Evolutionary conservation across 2,113 vertebrate genomes (phyloP).

Genomic region (Myanophis thanlyinensis): DNA sequence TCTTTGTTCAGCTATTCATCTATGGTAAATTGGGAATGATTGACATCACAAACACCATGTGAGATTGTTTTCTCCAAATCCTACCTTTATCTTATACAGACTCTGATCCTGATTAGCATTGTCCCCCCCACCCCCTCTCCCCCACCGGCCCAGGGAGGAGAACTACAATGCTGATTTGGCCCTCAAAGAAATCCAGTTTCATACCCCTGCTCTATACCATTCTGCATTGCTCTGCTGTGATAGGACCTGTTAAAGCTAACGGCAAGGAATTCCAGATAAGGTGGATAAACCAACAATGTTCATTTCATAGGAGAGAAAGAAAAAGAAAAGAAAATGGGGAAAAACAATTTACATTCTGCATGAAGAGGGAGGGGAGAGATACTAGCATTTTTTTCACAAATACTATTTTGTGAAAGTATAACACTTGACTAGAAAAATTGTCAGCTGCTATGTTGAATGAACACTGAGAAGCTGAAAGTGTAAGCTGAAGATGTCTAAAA

Average conservation of each 20-base stretch:
- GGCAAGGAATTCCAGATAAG: background rate
- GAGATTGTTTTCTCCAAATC: background rate
- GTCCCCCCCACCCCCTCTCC: too few species aligned
- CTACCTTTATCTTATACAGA: background rate
- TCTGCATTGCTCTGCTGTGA: background rate
- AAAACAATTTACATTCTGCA: background rate
- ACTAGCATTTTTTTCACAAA: background rate
- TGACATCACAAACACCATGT: background rate
- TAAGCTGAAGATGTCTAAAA: background rate
- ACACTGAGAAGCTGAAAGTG: background rate
- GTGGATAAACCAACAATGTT: background rate
- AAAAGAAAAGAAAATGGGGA: background rate
- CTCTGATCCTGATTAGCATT: background rate
- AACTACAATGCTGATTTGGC: too few species aligned
- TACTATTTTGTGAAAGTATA: background rate
- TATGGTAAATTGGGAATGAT: background rate
- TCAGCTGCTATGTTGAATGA: background rate
- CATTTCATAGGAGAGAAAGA: background rate
- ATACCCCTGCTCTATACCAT: too few species aligned
- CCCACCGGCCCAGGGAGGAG: too few species aligned
- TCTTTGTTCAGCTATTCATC: background rate
- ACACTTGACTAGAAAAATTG: background rate
- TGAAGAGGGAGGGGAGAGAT: background rate
- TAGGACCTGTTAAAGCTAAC: background rate
- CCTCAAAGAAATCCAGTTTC: too few species aligned